phyloP scores from a whole-genome alignment of 2,888 invertebrate species.

The Chaitophorus viminalis region DNA sequence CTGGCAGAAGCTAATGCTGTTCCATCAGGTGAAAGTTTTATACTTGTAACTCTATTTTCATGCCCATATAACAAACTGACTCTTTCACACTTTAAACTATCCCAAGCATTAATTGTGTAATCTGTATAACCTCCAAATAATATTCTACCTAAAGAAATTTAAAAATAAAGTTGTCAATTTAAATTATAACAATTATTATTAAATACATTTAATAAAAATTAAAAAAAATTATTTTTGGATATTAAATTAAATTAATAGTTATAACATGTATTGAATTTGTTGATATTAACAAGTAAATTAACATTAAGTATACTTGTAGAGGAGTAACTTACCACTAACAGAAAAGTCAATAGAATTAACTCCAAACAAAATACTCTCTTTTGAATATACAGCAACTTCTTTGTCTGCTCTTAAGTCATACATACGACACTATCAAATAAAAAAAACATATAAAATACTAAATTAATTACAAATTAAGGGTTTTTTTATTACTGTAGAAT shows the following conservation, averaged over 20 bases:
- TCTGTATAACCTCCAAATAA: constrained; percentile 99
- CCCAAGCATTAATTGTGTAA: constrained; percentile 99
- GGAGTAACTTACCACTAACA: constrained; percentile 79
- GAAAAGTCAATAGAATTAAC: constrained; percentile 98
- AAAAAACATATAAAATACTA: not conserved
- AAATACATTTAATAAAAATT: not conserved
- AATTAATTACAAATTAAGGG: not conserved
- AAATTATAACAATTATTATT: not conserved
- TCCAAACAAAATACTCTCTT: constrained; percentile 97
- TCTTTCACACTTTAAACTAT: constrained; percentile 91
- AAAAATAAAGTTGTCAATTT: not conserved
- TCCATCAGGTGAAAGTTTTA: constrained; percentile 96
- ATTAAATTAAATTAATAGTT: too few species aligned
- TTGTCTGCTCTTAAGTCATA: constrained; percentile 98
- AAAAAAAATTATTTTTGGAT: not conserved
- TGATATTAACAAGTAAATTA: too few species aligned
- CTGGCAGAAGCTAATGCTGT: constrained; percentile 97
- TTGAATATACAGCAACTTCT: constrained; percentile 94
- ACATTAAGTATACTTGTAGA: too few species aligned
- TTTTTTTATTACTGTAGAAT: constrained; percentile 80
- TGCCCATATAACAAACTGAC: constrained; percentile 93
- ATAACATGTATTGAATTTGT: too few species aligned
- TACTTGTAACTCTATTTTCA: constrained; percentile 92
- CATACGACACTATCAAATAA: constrained; percentile 79
- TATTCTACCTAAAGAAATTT: constrained; percentile 77